A percentile compares a stretch with the other conserved stretches of the same genome.
Evolutionary conservation across 2,113 vertebrate genomes (phyloP).

Genomic region (Semicossyphus pulcher): DNA sequence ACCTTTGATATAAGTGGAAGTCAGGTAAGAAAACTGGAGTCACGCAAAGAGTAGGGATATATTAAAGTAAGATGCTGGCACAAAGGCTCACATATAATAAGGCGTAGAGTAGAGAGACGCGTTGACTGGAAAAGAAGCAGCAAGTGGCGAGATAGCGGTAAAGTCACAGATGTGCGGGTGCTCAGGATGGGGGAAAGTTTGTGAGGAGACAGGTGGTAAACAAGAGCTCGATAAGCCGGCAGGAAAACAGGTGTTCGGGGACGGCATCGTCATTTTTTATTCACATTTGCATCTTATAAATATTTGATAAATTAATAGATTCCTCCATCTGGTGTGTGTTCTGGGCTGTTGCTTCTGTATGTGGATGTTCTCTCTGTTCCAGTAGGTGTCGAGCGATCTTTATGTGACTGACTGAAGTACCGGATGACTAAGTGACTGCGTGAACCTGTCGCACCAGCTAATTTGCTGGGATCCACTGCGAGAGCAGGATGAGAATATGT

Average conservation of each 20-base stretch:
- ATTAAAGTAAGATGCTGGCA: neutral
- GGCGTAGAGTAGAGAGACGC: too few species aligned
- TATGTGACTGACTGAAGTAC: slow-evolving; percentile 9
- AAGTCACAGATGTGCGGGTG: slow-evolving; percentile 17
- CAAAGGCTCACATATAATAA: neutral
- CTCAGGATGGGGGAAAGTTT: slow-evolving; percentile 10
- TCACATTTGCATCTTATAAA: slow-evolving; percentile 74
- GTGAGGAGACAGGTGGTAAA: slow-evolving; percentile 54
- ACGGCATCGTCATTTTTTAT: slow-evolving; percentile 34
- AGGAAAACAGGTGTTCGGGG: slow-evolving; percentile 60
- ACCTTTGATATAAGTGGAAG: neutral
- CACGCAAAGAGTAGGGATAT: neutral
- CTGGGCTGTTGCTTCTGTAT: slow-evolving; percentile 11
- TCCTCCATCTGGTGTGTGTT: slow-evolving; percentile 65
- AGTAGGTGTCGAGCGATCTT: slow-evolving; percentile 47
- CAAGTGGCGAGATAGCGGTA: neutral
- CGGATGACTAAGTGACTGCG: slow-evolving; percentile 15
- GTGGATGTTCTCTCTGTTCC: slow-evolving; percentile 26
- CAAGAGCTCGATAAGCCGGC: slow-evolving; percentile 22
- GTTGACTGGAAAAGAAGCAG: too few species aligned
- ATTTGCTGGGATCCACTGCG: too few species aligned
- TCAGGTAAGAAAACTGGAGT: neutral
- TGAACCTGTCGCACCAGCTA: too few species aligned
- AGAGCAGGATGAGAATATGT: neutral
- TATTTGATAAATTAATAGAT: slow-evolving; percentile 70